Percentiles rank a stretch among this genome's conserved stretches.
These are phyloP conservation scores for Saguinus midas DNA, from an alignment of 2,113 vertebrate genomes.

Conservation along the genomic window DNA sequence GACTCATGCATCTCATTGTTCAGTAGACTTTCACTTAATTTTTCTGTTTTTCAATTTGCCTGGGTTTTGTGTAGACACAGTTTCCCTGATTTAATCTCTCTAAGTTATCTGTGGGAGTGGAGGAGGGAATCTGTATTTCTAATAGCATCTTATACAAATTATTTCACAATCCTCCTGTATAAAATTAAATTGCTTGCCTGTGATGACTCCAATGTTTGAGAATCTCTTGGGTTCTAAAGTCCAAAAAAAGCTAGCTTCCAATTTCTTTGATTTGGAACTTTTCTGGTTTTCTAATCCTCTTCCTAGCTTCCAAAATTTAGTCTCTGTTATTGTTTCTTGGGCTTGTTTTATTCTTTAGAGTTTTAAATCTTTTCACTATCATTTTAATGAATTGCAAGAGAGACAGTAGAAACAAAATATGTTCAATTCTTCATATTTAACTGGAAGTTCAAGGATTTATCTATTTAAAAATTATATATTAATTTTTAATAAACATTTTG, in stretches of 20 bases:
- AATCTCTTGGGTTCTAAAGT: not conserved
- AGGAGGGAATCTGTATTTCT: not conserved
- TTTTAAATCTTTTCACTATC: not conserved
- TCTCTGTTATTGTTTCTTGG: not conserved
- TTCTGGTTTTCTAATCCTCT: not conserved
- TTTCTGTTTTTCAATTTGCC: not conserved
- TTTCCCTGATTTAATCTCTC: not conserved
- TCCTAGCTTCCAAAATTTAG: not conserved
- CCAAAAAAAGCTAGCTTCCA: not conserved
- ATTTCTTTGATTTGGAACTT: not conserved
- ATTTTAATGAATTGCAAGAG: not conserved
- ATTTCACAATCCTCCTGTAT: not conserved
- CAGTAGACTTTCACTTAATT: not conserved
- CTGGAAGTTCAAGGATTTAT: not conserved
- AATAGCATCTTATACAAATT: not conserved
- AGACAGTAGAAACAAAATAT: not conserved
- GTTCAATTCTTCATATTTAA: not conserved
- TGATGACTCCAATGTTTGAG: not conserved
- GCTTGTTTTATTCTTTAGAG: slow-evolving; percentile 8
- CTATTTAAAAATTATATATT: not conserved
- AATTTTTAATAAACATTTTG: slow-evolving; percentile 1
- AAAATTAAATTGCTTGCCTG: not conserved
- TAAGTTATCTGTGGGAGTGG: not conserved
- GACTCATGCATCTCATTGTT: not conserved
- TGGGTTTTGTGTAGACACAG: not conserved